Percentiles rank a stretch among this genome's conserved stretches.
Evolutionary conservation across 2,888 invertebrate genomes (phyloP).

Genomic region (Lycaena phlaeas): DNA sequence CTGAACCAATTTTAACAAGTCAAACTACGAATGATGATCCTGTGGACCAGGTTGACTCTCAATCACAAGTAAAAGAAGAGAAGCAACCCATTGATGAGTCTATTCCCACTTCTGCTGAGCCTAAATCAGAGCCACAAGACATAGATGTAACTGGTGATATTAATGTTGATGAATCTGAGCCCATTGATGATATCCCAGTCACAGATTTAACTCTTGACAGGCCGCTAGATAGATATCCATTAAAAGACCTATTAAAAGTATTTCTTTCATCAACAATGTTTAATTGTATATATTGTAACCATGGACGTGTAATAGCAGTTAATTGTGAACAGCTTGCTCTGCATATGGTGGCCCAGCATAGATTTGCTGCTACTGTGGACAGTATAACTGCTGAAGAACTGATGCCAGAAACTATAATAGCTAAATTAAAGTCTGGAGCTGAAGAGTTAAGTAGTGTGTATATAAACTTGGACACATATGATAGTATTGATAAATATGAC

Average conservation of each 20-base stretch:
- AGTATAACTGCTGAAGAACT: constrained; percentile 84
- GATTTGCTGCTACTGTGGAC: constrained; percentile 84
- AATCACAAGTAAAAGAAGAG: constrained; percentile 22
- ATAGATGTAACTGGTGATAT: constrained; percentile 36
- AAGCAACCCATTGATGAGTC: constrained; percentile 33
- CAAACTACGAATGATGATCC: constrained; percentile 17
- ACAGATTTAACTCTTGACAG: constrained; percentile 82
- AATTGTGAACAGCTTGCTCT: constrained; percentile 86
- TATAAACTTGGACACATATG: constrained; percentile 82
- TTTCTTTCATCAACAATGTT: constrained; percentile 80
- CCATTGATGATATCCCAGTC: constrained; percentile 73
- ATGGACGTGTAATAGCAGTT: constrained; percentile 87
- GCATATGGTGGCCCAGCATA: constrained; percentile 85
- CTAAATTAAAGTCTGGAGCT: constrained; percentile 75
- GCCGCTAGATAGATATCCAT: constrained; percentile 82
- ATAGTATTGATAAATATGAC: constrained; percentile 73
- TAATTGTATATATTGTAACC: constrained; percentile 88
- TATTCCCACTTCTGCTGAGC: constrained; percentile 35
- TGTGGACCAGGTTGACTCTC: constrained; percentile 20
- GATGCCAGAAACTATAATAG: constrained; percentile 79
- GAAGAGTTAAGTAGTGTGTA: constrained; percentile 75
- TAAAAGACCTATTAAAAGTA: constrained; percentile 80
- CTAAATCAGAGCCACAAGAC: constrained; percentile 41
- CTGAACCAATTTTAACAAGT: constrained; percentile 20
- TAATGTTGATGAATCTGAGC: constrained; percentile 40